Evolutionary conservation across 2,888 invertebrate species (phyloP).

Genomic region (Mantis religiosa): DNA sequence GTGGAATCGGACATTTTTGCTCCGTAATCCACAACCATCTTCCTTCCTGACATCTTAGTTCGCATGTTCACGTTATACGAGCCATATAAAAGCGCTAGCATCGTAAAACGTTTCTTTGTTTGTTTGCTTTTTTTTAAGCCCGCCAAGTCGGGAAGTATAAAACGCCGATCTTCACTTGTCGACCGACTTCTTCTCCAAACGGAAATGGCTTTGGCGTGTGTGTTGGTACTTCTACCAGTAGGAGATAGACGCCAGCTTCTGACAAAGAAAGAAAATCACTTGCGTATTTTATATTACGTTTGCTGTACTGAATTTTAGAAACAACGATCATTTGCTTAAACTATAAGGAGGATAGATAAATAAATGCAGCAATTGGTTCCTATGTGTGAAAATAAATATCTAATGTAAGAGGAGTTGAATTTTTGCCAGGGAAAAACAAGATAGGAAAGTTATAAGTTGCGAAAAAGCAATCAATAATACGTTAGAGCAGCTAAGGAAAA

Average conservation of each 20-base stretch:
- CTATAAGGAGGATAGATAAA: too few species aligned
- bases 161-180: background rate
- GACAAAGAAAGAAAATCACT: background rate
- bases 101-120: background rate
- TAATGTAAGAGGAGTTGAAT: too few species aligned
- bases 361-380: too few species aligned
- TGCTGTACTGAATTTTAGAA: too few species aligned
- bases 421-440: too few species aligned
- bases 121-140: background rate
- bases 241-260: background rate
- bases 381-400: too few species aligned
- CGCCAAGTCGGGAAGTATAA: background rate
- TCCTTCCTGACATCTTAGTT: background rate
- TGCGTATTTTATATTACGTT: too few species aligned
- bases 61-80: background rate
- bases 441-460: too few species aligned
- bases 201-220: background rate
- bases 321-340: too few species aligned
- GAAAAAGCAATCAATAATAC: too few species aligned
- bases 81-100: background rate
- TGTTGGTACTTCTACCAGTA: background rate
- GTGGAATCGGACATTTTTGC: background rate
- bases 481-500: too few species aligned
- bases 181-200: background rate
- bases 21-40: background rate